A percentile compares a stretch with the other conserved stretches of the same genome.
Evolutionary conservation across 2,888 invertebrate species (phyloP).

Genomic region (Noctua comes): DNA sequence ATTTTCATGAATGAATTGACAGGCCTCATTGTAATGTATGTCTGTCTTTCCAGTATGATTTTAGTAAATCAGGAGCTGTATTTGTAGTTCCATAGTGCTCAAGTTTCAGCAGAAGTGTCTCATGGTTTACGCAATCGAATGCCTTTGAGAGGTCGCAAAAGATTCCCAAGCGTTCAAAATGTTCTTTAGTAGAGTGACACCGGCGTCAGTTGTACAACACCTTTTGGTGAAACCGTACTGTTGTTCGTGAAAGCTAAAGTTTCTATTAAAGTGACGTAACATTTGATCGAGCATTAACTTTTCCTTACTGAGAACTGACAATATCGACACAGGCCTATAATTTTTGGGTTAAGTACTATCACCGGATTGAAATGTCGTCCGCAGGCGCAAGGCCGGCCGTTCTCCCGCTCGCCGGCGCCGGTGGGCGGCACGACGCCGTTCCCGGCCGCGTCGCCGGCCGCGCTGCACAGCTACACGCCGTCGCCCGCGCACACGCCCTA

Average conservation of each 20-base stretch:
- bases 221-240: background rate
- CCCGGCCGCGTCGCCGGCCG: conserved; percentile 82
- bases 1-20: too few species aligned
- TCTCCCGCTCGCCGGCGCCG: conserved; percentile 81
- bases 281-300: background rate
- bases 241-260: background rate
- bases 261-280: background rate
- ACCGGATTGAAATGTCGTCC: background rate
- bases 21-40: too few species aligned
- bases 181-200: background rate
- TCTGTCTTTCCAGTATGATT: too few species aligned
- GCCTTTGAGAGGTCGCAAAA: background rate
- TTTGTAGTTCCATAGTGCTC: background rate
- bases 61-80: background rate
- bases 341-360: background rate
- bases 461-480: conserved; percentile 79
- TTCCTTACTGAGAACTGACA: background rate
- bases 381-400: conserved; percentile 73
- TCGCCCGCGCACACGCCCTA: conserved; percentile 87
- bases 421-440: conserved; percentile 72
- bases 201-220: background rate
- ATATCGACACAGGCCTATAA: background rate
- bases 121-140: background rate
- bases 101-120: background rate
- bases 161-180: background rate